Base-by-base conservation (phyloP, 2,113 vertebrate genomes). In the Myanophis thanlyinensis region DNA sequence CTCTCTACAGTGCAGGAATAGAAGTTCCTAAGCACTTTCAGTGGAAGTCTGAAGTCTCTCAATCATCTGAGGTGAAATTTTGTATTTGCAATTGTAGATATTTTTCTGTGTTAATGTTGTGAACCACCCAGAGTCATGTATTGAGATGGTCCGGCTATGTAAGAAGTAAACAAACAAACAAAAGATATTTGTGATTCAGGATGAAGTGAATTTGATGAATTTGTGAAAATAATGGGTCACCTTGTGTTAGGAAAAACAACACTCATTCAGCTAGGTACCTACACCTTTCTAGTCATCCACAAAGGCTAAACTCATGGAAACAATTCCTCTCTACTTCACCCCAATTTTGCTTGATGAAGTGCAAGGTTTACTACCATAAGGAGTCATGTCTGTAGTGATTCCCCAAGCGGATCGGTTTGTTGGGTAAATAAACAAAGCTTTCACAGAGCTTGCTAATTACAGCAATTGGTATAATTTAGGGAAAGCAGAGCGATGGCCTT, bases 381-480 rank as follows among this genome's bases (percentile, higher is more conserved):
- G 9, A 85, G 18, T 30, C 25, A 30, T 23, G 13, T 13, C 25
- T 15, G 25, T 22, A 47, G 46, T 2, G 0, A 27, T 40, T 59
- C 47, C 73, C 73, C 23, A 20, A 51, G 86, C 2, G 22, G 22
- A 88, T 87, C 0, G 1, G 62, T 9, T 7, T 15, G 23, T 30
- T 20, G 62, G 52, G 46, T 89, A 89, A 91, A 89, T 89, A 91
- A 51, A 59, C 35, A 62, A 85, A 51, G 53, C 89, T 90, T 56
- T 91, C n/a, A 30, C 84, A 56, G 46, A 0, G 80, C 87, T 93
- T 73, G 90, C 92, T 94, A 93, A 93, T 93, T 89, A 85, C 89
- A 91, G n/a, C 87, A 94, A 23, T 94, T 80, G 62, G 20, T 85
- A 8, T 35, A 89, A 91, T 80, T 93, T 52, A 59, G 67, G 62